Evolutionary conservation across 2,888 invertebrate species (phyloP).

Genomic region (Rotaria macrura): DNA sequence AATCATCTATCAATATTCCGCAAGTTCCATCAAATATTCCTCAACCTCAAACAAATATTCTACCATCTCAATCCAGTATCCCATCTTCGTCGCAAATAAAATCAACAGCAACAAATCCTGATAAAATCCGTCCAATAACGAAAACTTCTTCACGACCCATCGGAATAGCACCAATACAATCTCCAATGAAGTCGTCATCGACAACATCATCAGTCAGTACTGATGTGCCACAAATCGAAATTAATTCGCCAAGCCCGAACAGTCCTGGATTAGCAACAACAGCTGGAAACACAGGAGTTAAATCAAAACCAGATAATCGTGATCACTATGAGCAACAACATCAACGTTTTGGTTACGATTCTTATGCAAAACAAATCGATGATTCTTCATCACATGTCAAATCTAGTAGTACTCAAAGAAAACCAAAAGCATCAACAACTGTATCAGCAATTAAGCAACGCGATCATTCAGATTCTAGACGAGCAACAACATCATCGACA

Average conservation of each 20-base stretch:
- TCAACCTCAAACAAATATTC: no score
- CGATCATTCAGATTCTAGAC: not conserved
- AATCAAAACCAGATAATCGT: not conserved
- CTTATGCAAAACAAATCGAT: no score
- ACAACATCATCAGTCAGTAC: not conserved
- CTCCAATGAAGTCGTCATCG: not conserved
- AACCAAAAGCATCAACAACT: not conserved
- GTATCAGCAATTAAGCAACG: not conserved
- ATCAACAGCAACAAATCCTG: not conserved
- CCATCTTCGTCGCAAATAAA: not conserved
- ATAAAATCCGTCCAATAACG: constrained; percentile 10
- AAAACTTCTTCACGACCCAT: not conserved
- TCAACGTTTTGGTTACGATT: not conserved
- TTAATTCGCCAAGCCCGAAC: not conserved
- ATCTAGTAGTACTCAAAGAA: not conserved
- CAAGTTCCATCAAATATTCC: not conserved
- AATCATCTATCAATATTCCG: not conserved
- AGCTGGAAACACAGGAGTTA: not conserved
- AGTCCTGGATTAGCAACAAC: not conserved
- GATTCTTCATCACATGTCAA: not conserved
- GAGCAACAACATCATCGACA: not conserved
- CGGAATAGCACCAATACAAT: not conserved
- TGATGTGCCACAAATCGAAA: constrained; percentile 18
- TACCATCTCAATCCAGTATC: not conserved
- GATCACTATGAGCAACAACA: not conserved